Percentiles rank a stretch among this genome's conserved stretches.
These are phyloP conservation scores for Augochlora pura DNA, from an alignment of 1,140 invertebrate genomes.

Conservation along the genomic window DNA sequence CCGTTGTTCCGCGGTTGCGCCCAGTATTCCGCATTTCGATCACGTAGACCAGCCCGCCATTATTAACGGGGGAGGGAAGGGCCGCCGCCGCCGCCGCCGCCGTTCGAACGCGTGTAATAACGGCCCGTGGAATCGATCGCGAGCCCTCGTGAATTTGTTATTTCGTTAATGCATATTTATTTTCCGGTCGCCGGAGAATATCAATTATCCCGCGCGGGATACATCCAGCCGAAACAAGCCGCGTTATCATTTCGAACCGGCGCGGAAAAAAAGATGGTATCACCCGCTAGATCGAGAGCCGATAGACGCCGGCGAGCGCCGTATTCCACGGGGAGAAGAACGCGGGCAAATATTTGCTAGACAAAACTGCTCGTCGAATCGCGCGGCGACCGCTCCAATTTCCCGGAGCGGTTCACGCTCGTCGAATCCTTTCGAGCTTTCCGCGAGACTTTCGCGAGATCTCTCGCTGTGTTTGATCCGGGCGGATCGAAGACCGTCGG, in stretches of 20 bases:
- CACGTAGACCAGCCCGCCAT: conserved; percentile 18
- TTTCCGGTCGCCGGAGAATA: background rate
- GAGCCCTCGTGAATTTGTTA: conserved; percentile 23
- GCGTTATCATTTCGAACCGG: conserved; percentile 1
- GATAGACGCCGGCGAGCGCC: background rate
- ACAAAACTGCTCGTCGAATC: too few relatives aligned
- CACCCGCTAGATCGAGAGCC: background rate
- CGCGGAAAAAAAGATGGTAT: too few relatives aligned
- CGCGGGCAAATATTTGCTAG: background rate
- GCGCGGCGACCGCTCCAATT: too few relatives aligned
- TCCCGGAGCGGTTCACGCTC: too few relatives aligned
- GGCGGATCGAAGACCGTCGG: too few relatives aligned
- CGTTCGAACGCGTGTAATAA: conserved; percentile 14
- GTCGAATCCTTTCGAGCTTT: too few relatives aligned
- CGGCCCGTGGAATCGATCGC: conserved; percentile 7
- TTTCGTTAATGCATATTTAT: conserved; percentile 46
- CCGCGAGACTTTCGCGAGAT: too few relatives aligned
- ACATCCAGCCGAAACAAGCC: background rate
- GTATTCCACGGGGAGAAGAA: too few relatives aligned
- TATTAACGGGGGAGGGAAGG: too few relatives aligned
- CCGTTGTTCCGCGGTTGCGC: background rate
- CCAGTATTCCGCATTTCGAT: conserved; percentile 17
- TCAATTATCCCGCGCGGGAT: conserved; percentile 9
- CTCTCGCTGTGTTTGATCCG: too few relatives aligned
- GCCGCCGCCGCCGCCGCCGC: too few relatives aligned